Evolutionary conservation across 1,140 invertebrate species (phyloP).

Genomic region (Neocloeon triangulifer): DNA sequence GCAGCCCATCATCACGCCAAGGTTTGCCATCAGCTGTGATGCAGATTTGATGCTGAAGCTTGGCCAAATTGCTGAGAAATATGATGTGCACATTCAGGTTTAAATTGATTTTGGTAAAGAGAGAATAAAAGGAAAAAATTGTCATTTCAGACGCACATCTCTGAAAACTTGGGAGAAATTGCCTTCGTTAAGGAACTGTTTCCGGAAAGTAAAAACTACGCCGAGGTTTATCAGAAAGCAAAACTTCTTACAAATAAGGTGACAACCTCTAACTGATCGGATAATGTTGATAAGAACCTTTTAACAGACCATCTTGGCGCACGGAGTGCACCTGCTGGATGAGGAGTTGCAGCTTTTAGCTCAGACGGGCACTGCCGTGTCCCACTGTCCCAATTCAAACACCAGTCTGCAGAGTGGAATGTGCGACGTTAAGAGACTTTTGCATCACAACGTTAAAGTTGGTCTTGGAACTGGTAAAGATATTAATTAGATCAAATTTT

Average conservation of each 20-base stretch:
- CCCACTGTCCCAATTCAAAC: conserved; percentile 78
- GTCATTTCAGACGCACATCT: conserved; percentile 51
- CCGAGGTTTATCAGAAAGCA: conserved; percentile 49
- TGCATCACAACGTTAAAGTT: conserved; percentile 39
- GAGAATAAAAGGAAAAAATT: not conserved
- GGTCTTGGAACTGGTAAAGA: conserved; percentile 72
- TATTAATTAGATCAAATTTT: conserved; percentile 2
- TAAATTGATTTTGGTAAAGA: not conserved
- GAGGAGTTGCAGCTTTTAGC: conserved; percentile 45
- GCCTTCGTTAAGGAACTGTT: conserved; percentile 33
- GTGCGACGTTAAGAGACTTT: conserved; percentile 45
- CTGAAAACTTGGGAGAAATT: conserved; percentile 55
- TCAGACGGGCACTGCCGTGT: conserved; percentile 32
- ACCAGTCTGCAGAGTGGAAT: conserved; percentile 59
- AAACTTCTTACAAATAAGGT: conserved; percentile 51
- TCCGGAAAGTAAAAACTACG: conserved; percentile 33
- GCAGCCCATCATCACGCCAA: conserved; percentile 59
- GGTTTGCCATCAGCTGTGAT: conserved; percentile 65
- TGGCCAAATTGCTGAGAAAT: conserved; percentile 37
- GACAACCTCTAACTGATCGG: conserved; percentile 9
- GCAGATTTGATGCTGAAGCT: conserved; percentile 41
- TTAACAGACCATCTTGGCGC: conserved; percentile 49
- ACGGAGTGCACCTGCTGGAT: conserved; percentile 51
- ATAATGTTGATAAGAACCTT: conserved; percentile 4
- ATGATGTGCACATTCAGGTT: conserved; percentile 55